Evolutionary conservation across 2,113 vertebrate species (phyloP).

Genomic region (Archilochus colubris): DNA sequence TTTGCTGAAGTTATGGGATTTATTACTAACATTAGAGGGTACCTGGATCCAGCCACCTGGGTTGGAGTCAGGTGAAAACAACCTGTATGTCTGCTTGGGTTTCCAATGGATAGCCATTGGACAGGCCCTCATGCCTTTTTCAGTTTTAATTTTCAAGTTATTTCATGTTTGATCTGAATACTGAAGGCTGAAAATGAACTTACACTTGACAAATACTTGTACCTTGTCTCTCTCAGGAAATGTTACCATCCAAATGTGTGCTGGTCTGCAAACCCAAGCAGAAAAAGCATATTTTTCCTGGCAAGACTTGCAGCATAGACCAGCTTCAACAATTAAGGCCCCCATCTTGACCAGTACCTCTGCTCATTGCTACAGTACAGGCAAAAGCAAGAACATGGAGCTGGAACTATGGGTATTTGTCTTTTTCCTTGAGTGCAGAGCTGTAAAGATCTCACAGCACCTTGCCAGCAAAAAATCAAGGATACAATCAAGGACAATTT

Average conservation of each 20-base stretch:
- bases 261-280: neutral
- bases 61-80: neutral
- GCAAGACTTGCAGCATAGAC: neutral
- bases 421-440: neutral
- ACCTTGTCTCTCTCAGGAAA: neutral
- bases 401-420: neutral
- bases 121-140: neutral
- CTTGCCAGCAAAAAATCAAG: neutral
- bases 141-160: neutral
- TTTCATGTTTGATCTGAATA: neutral
- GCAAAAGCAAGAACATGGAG: neutral
- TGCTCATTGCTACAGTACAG: neutral
- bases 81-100: neutral
- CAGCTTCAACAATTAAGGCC: neutral
- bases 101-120: neutral
- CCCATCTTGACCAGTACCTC: neutral
- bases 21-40: neutral
- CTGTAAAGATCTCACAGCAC: neutral
- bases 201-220: neutral
- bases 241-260: neutral
- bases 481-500: neutral
- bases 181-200: neutral
- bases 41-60: rapidly evolving
- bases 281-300: neutral
- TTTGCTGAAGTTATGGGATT: neutral